phyloP scores from a whole-genome alignment of 2,113 vertebrate genomes.

The Lagopus leucura region DNA sequence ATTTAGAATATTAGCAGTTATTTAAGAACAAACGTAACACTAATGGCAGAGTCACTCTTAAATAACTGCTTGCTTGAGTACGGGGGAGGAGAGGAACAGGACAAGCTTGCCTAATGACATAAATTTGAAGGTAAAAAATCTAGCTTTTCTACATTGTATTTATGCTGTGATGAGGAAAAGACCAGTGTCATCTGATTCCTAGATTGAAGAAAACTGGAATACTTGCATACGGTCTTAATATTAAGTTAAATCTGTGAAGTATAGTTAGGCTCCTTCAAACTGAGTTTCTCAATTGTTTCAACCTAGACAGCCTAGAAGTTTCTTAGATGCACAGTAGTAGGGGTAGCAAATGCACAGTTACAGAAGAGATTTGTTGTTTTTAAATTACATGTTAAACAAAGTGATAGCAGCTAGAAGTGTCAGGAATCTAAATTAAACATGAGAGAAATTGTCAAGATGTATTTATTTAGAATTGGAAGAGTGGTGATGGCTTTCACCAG shows the following conservation, averaged over 20 bases:
- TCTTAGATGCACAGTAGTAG: neutral
- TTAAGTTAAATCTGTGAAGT: neutral
- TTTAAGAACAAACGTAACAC: neutral
- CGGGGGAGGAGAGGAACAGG: neutral
- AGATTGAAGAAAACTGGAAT: neutral
- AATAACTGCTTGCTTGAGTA: neutral
- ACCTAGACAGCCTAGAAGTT: neutral
- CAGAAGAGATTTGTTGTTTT: neutral
- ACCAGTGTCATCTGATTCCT: neutral
- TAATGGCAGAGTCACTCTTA: neutral
- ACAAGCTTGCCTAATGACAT: neutral
- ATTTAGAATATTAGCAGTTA: neutral
- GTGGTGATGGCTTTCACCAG: neutral
- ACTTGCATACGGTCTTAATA: neutral
- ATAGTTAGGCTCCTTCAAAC: neutral
- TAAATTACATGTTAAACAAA: neutral
- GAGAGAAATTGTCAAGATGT: conserved; percentile 22
- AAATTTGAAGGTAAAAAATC: neutral
- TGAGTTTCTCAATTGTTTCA: neutral
- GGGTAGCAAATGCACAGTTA: neutral
- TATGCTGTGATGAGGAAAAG: neutral
- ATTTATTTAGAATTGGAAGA: conserved; percentile 16
- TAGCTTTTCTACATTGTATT: neutral
- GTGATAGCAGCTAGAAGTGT: neutral
- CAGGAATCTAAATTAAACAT: conserved; percentile 1